Evolutionary conservation across 2,113 vertebrate species (phyloP).

Genomic region (Marcusenius ussheri): DNA sequence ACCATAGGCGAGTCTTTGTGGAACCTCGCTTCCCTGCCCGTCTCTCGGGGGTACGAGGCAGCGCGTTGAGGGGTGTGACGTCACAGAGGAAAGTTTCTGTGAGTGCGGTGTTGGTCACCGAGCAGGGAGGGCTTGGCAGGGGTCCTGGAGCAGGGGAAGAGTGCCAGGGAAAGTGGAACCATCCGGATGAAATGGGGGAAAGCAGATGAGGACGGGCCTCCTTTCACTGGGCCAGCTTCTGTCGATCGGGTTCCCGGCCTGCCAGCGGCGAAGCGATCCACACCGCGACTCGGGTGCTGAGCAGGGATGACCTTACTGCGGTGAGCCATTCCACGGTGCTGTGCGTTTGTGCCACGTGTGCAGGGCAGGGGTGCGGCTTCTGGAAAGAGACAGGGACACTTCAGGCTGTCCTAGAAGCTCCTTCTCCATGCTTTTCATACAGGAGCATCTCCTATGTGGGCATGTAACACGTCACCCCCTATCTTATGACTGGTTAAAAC

Average conservation of each 20-base stretch:
- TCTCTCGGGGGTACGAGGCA: not conserved
- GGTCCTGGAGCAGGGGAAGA: not conserved
- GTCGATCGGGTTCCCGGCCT: not conserved
- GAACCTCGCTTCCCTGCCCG: not conserved
- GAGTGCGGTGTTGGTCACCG: not conserved
- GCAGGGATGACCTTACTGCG: not conserved
- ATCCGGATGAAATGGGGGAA: not conserved
- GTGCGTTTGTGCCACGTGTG: not conserved
- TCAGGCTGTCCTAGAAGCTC: not conserved
- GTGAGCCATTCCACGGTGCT: not conserved
- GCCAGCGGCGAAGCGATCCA: not conserved
- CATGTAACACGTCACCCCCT: not conserved
- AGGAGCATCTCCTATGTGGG: not conserved
- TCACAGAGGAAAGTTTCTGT: constrained; percentile 9
- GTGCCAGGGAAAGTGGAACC: constrained; percentile 12
- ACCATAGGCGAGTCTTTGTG: not conserved
- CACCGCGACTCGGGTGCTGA: not conserved
- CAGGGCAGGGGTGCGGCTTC: no score
- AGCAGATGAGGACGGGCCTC: not conserved
- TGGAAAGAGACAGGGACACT: not conserved
- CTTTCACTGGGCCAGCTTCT: not conserved
- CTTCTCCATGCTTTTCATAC: not conserved
- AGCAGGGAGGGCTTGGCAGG: not conserved
- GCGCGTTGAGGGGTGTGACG: not conserved
- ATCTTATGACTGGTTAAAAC: not conserved